These are phyloP conservation scores for Nephrotoma flavescens DNA, from an alignment of 2,888 invertebrate genomes.

Conservation along the genomic window DNA sequence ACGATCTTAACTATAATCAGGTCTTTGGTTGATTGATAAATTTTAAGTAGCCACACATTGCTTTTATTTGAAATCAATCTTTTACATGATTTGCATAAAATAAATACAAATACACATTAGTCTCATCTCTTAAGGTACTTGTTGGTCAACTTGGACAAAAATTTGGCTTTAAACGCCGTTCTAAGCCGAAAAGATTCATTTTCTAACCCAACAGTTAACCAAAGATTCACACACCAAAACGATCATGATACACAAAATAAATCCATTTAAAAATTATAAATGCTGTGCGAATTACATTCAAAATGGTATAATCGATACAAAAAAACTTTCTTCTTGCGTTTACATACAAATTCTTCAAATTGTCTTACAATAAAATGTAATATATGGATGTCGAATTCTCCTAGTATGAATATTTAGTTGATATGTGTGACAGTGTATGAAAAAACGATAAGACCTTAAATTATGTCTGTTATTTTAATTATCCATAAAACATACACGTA, in stretches of 20 bases:
- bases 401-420: neutral
- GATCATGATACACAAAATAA: neutral
- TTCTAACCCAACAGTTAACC: neutral
- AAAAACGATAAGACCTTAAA: neutral
- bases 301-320: neutral
- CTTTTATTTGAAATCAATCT: neutral
- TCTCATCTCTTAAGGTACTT: neutral
- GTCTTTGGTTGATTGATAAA: neutral
- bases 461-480: neutral
- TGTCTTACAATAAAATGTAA: neutral
- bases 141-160: neutral
- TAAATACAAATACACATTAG: neutral
- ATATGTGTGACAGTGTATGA: neutral
- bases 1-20: neutral
- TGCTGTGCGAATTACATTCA: neutral
- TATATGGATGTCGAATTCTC: neutral
- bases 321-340: neutral
- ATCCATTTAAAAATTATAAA: neutral
- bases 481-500: neutral
- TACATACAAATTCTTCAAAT: neutral
- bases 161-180: neutral
- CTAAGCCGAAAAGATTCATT: neutral
- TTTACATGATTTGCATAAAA: neutral
- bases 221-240: neutral
- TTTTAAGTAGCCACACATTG: neutral